phyloP scores from a whole-genome alignment of 2,888 invertebrate genomes.

The Psylliodes chrysocephalus region DNA sequence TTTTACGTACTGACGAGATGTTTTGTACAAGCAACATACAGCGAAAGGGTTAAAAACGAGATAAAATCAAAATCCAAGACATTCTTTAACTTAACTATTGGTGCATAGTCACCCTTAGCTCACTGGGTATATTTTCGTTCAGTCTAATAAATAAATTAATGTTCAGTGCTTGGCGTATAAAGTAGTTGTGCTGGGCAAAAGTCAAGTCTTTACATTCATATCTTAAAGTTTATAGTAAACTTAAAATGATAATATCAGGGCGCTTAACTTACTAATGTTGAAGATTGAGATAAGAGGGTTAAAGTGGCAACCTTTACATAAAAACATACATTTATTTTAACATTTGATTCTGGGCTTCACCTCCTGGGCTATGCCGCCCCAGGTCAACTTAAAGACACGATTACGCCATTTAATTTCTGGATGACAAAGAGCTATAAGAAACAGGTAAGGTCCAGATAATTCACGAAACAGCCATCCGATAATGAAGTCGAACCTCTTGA shows the following conservation, averaged over 20 bases:
- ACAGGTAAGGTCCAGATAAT: constrained; percentile 87
- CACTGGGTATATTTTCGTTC: neutral
- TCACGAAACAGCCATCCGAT: constrained; percentile 96
- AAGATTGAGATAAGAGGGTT: neutral
- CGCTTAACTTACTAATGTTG: neutral
- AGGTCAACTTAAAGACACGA: constrained; percentile 88
- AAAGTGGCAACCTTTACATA: constrained; percentile 10
- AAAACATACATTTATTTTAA: constrained; percentile 54
- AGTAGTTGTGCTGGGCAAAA: neutral
- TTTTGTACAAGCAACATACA: too few relatives aligned
- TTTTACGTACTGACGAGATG: too few relatives aligned
- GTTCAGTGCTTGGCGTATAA: neutral
- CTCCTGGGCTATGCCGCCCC: constrained; percentile 96
- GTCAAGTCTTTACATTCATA: neutral
- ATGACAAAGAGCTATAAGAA: constrained; percentile 85
- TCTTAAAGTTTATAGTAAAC: constrained; percentile 6
- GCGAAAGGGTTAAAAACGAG: neutral
- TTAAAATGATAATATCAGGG: neutral
- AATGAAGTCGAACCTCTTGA: constrained; percentile 92
- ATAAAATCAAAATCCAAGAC: too few relatives aligned
- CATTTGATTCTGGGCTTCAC: constrained; percentile 79
- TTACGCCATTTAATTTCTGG: constrained; percentile 95
- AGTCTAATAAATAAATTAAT: neutral
- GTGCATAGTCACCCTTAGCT: neutral
- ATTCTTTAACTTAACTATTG: neutral